Percentiles rank a stretch among this genome's conserved stretches.
phyloP scores from a whole-genome alignment of 2,113 vertebrate species.

The Hoplias malabaricus region DNA sequence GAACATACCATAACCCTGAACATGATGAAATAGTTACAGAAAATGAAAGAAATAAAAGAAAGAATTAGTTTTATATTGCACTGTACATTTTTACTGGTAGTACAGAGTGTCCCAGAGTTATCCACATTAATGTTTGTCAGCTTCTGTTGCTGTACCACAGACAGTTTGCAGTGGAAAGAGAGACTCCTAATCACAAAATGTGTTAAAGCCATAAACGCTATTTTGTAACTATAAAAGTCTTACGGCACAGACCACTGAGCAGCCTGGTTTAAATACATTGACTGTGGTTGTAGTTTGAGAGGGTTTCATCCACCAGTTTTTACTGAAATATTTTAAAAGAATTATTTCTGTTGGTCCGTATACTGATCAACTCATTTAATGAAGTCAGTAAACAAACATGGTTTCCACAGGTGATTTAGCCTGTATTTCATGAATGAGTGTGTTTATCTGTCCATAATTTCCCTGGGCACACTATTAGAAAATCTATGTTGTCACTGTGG shows the following conservation, averaged over 20 bases:
- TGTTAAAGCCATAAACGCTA: constrained; percentile 4
- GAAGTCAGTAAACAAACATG: constrained; percentile 23
- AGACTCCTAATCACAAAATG: not conserved
- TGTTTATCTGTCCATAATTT: no score
- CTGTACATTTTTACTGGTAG: not conserved
- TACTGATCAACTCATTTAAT: constrained; percentile 3
- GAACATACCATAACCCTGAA: no score
- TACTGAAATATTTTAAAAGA: not conserved
- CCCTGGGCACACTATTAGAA: no score
- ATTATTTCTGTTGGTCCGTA: not conserved
- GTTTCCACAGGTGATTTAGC: constrained; percentile 5
- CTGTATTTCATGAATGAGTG: constrained; percentile 18
- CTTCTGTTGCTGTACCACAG: not conserved
- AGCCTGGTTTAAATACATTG: not conserved
- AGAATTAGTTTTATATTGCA: not conserved
- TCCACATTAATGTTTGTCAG: not conserved
- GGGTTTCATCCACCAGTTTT: not conserved
- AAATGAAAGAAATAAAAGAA: no score
- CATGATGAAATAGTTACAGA: no score
- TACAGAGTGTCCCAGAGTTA: not conserved
- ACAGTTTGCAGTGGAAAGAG: not conserved
- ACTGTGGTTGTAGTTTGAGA: not conserved
- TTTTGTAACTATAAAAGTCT: not conserved
- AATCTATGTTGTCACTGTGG: no score
- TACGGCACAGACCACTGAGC: not conserved